phyloP scores from a whole-genome alignment of 2,888 invertebrate species.

The Hypena proboscidalis region DNA sequence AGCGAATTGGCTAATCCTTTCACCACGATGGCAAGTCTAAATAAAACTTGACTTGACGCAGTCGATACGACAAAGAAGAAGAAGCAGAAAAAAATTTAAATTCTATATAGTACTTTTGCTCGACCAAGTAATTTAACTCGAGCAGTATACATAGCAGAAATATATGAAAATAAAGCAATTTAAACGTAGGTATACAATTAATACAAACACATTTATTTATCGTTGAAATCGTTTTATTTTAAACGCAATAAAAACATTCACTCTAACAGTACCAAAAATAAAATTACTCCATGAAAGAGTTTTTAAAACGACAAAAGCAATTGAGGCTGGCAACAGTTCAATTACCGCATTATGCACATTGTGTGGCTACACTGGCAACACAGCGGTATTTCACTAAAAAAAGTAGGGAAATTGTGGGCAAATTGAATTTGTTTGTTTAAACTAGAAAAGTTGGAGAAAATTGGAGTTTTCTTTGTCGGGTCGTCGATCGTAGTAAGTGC shows the following conservation, averaged over 20 bases:
- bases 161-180: too few relatives aligned
- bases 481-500: neutral
- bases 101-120: too few relatives aligned
- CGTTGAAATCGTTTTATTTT: neutral
- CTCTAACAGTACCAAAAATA: neutral
- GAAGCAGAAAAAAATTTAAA: too few relatives aligned
- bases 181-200: too few relatives aligned
- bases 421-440: constrained; percentile 46
- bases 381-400: constrained; percentile 3
- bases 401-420: constrained; percentile 33
- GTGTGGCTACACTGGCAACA: constrained; percentile 5
- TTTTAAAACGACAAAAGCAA: constrained; percentile 6
- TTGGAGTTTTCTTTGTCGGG: constrained; percentile 26
- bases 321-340: constrained; percentile 4
- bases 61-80: too few relatives aligned
- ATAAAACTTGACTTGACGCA: too few relatives aligned
- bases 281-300: neutral
- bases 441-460: constrained; percentile 40
- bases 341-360: constrained; percentile 11
- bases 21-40: too few relatives aligned
- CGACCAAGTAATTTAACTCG: too few relatives aligned
- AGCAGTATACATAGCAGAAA: too few relatives aligned
- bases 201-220: neutral
- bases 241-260: neutral
- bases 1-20: too few relatives aligned